Conservation (phyloP, 2,797 vertebrate species). For the Cephalopachus bancanus region DNA sequence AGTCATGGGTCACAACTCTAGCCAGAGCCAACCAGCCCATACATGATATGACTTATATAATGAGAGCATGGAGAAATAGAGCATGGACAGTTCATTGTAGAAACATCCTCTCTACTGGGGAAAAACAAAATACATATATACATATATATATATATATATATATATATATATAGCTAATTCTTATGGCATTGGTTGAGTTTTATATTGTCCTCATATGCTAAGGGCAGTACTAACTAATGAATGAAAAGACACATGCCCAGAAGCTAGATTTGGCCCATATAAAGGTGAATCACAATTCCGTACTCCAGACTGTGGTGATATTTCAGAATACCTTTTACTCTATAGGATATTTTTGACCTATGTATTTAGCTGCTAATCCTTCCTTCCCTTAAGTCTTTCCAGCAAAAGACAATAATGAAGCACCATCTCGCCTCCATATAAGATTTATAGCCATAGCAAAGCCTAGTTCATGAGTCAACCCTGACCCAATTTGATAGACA, state of each 20-base stretch:
- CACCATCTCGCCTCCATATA: background rate
- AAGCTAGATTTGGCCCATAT: background rate
- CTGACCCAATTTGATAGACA: background rate
- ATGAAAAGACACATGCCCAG: background rate
- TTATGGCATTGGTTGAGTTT: background rate
- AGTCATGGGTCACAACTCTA: background rate
- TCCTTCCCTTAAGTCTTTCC: background rate
- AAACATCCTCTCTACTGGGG: background rate
- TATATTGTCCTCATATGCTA: background rate
- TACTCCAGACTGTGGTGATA: background rate
- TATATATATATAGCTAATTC: background rate
- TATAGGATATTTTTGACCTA: background rate
- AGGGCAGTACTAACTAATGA: background rate
- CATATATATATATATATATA: no score
- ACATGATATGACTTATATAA: background rate
- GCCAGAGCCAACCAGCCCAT: background rate
- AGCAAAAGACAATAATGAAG: background rate
- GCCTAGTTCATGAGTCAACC: background rate
- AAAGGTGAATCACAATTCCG: background rate
- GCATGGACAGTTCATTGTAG: background rate
- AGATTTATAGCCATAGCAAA: background rate
- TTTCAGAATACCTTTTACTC: background rate
- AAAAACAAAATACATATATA: background rate
- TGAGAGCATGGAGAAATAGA: background rate
- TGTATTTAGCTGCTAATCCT: background rate